Evolutionary conservation across 2,113 vertebrate species (phyloP).

Genomic region (Nesoenas mayeri): DNA sequence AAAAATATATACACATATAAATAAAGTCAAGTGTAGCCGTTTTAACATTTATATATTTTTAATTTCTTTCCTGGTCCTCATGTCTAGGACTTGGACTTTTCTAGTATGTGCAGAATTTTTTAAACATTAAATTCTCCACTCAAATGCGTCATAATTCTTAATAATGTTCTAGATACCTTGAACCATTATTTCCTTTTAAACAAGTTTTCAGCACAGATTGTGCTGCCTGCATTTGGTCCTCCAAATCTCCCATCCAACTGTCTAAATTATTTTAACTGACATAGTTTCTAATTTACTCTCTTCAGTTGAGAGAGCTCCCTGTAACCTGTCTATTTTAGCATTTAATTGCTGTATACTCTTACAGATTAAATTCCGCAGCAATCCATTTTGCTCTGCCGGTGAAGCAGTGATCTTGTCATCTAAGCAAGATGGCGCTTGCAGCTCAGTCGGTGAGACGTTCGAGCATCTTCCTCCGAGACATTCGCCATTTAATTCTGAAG

Average conservation of each 20-base stretch:
- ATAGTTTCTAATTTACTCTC: constrained; percentile 81
- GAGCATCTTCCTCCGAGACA: background rate
- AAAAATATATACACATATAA: background rate
- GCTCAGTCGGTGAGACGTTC: background rate
- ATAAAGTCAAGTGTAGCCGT: background rate
- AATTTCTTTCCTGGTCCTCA: background rate
- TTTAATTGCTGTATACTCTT: constrained; percentile 80
- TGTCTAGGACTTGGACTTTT: background rate
- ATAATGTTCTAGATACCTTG: constrained; percentile 50
- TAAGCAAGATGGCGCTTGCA: constrained; percentile 20
- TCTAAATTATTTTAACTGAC: constrained; percentile 81
- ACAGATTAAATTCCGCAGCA: constrained; percentile 80
- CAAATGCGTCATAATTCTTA: constrained; percentile 47
- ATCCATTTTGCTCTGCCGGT: constrained; percentile 78
- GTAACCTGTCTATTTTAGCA: constrained; percentile 79
- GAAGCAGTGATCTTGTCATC: constrained; percentile 74
- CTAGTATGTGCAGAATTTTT: background rate
- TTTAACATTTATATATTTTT: background rate
- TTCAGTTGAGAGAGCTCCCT: constrained; percentile 77
- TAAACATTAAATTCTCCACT: constrained; percentile 56
- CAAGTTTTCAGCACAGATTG: constrained; percentile 48
- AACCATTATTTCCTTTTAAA: constrained; percentile 59
- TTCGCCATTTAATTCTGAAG: background rate
- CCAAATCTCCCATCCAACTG: constrained; percentile 66
- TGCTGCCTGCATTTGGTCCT: constrained; percentile 57